These are phyloP conservation scores for Nylanderia fulva DNA, from an alignment of 1,140 invertebrate species.

Conservation along the genomic window DNA sequence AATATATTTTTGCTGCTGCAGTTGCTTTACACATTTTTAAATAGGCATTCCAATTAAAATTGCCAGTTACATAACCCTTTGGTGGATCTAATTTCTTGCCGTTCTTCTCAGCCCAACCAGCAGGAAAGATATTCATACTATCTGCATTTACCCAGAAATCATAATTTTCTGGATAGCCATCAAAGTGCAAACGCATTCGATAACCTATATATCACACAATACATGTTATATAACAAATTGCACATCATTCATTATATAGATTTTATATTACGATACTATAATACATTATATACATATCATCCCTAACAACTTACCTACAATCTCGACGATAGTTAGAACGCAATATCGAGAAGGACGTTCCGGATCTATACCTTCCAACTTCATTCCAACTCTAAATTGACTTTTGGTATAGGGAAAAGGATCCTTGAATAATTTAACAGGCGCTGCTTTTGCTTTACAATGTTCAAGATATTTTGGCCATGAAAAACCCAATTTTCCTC, in stretches of 20 bases:
- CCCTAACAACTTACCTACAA: conserved; percentile 84
- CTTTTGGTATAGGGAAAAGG: conserved; percentile 91
- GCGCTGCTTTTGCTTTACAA: conserved; percentile 90
- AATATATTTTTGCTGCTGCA: conserved; percentile 93
- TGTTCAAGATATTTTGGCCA: conserved; percentile 92
- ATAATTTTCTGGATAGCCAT: conserved; percentile 95
- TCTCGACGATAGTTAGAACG: conserved; percentile 94
- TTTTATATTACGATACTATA: not conserved
- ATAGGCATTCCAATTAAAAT: conserved; percentile 95
- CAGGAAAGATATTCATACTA: conserved; percentile 95
- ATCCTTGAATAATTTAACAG: conserved; percentile 92
- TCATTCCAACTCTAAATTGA: conserved; percentile 94
- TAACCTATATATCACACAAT: conserved; percentile 87
- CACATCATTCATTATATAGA: conserved; percentile 5
- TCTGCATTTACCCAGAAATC: conserved; percentile 98
- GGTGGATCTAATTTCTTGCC: conserved; percentile 91
- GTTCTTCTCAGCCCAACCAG: conserved; percentile 96
- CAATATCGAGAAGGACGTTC: conserved; percentile 95
- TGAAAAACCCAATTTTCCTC: conserved; percentile 90
- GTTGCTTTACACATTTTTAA: conserved; percentile 91
- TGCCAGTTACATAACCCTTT: conserved; percentile 87
- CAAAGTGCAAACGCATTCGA: conserved; percentile 95
- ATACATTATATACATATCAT: not conserved
- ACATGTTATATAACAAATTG: no score
- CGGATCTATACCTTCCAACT: conserved; percentile 97